Percentiles rank a stretch among this genome's conserved stretches.
These are phyloP conservation scores for Bombus affinis DNA, from an alignment of 1,140 invertebrate species.

Conservation along the genomic window DNA sequence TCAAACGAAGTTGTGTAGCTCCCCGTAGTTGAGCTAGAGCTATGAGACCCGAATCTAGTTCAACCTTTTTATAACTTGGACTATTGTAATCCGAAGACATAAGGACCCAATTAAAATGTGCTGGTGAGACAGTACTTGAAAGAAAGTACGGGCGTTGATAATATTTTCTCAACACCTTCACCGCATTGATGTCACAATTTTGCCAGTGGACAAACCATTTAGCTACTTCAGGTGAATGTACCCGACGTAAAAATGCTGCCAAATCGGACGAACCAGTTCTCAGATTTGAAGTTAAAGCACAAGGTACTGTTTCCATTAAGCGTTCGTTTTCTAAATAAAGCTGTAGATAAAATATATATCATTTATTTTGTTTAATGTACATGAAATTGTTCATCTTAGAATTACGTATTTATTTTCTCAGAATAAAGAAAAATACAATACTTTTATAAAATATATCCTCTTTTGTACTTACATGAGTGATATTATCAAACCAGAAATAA, in stretches of 20 bases:
- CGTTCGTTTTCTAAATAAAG: slow-evolving; percentile 85
- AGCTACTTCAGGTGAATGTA: slow-evolving; percentile 86
- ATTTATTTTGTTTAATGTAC: too few relatives aligned
- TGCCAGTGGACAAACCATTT: slow-evolving; percentile 94
- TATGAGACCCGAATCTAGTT: slow-evolving; percentile 87
- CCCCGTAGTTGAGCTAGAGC: slow-evolving; percentile 89
- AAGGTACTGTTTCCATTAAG: slow-evolving; percentile 86
- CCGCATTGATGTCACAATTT: slow-evolving; percentile 90
- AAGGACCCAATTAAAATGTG: slow-evolving; percentile 91
- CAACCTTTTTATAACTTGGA: slow-evolving; percentile 88
- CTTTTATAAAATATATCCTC: not conserved
- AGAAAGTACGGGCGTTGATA: slow-evolving; percentile 90
- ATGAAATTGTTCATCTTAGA: not conserved
- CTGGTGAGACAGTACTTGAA: slow-evolving; percentile 88
- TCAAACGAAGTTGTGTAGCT: slow-evolving; percentile 85
- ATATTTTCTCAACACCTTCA: slow-evolving; percentile 88
- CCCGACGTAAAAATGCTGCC: slow-evolving; percentile 86
- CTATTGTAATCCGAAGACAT: slow-evolving; percentile 90
- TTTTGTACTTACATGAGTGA: slow-evolving; percentile 83
- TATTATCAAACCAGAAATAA: slow-evolving; percentile 87
- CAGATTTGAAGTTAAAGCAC: slow-evolving; percentile 88
- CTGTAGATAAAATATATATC: slow-evolving; percentile 51
- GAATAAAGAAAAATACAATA: not conserved
- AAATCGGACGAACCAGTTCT: slow-evolving; percentile 86
- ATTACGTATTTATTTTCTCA: not conserved